Evolutionary conservation across 2,113 vertebrate genomes (phyloP).

Genomic region (Crocuta crocuta): DNA sequence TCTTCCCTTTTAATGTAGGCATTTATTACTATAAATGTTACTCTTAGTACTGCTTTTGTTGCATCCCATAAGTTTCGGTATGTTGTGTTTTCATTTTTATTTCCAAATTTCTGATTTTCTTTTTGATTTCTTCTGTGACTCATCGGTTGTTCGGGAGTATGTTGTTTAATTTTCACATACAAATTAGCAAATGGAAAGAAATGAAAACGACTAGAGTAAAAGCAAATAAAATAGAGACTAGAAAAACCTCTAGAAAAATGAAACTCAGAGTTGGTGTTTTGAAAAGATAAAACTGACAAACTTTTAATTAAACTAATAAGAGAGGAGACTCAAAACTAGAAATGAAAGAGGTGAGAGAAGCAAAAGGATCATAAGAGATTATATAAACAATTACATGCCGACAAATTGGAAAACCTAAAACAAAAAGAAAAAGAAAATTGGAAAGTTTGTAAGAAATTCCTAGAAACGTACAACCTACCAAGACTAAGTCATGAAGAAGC

Average conservation of each 20-base stretch:
- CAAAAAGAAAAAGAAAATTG: not conserved
- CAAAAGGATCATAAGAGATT: not conserved
- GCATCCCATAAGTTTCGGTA: not conserved
- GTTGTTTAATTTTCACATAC: not conserved
- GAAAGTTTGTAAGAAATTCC: not conserved
- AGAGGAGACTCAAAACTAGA: not conserved
- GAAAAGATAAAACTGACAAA: not conserved
- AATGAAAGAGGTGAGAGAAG: not conserved
- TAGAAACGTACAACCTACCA: not conserved
- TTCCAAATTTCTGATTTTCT: not conserved
- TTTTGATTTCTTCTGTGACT: constrained; percentile 25
- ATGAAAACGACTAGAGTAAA: not conserved
- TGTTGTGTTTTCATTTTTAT: not conserved
- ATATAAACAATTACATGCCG: not conserved
- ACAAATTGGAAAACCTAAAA: not conserved
- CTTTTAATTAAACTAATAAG: not conserved
- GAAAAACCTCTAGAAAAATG: not conserved
- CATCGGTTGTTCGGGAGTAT: not conserved
- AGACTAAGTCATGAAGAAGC: not conserved
- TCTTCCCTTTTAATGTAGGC: not conserved
- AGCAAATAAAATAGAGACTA: not conserved
- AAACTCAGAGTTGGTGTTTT: not conserved
- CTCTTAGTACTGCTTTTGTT: not conserved
- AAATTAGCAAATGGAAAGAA: not conserved
- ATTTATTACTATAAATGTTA: not conserved